These are phyloP conservation scores for Eledone cirrhosa DNA, from an alignment of 2,888 invertebrate genomes.

Conservation along the genomic window DNA sequence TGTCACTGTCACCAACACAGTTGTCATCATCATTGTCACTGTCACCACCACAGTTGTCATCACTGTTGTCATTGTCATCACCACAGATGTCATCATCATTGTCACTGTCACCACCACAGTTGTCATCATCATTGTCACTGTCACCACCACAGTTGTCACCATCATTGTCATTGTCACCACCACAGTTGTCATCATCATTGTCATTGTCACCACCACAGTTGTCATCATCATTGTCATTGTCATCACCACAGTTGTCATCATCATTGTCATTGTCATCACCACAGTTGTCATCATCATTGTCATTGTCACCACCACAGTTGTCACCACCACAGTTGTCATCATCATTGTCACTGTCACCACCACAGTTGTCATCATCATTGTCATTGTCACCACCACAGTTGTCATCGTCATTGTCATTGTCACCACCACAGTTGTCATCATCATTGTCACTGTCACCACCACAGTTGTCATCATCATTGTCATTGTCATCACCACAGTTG, in stretches of 20 bases:
- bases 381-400: too few species aligned
- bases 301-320: not conserved
- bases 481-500: not conserved
- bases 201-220: not conserved
- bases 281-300: not conserved
- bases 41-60: too few species aligned
- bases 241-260: not conserved
- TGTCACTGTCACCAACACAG: not conserved
- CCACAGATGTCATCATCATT: not conserved
- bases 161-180: not conserved
- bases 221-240: not conserved
- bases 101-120: not conserved
- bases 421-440: not conserved
- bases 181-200: not conserved
- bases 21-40: not conserved
- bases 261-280: not conserved
- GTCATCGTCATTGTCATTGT: too few species aligned
- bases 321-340: too few species aligned
- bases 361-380: too few species aligned
- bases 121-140: not conserved
- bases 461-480: constrained; percentile 1
- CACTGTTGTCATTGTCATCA: not conserved
- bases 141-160: not conserved
- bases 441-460: not conserved
- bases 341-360: too few species aligned